Conservation (phyloP, 2,888 invertebrate species). For the Cerastis rubricosa region DNA sequence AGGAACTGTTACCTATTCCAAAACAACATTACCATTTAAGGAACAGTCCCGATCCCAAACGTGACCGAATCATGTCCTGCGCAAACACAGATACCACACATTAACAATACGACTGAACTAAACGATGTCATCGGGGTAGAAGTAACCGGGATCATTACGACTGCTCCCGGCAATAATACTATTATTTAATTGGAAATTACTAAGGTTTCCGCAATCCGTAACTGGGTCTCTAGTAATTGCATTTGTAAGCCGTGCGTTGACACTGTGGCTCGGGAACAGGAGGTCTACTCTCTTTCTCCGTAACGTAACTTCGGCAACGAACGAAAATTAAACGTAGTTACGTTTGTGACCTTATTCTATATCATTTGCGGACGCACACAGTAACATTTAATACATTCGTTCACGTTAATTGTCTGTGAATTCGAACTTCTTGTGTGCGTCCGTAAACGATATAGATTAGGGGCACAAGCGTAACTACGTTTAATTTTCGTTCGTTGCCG, state of each 20-base stretch:
- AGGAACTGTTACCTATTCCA: not conserved
- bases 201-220: conserved; percentile 58
- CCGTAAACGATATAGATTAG: too few species aligned
- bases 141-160: conserved; percentile 13
- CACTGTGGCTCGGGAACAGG: conserved; percentile 6
- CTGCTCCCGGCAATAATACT: conserved; percentile 25
- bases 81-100: conserved; percentile 37
- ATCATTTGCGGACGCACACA: too few species aligned
- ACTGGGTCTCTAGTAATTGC: conserved; percentile 54
- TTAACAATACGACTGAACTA: conserved; percentile 27
- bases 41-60: not conserved
- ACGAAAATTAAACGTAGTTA: too few species aligned
- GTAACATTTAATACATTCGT: too few species aligned
- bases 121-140: not conserved
- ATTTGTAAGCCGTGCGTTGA: conserved; percentile 57
- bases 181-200: conserved; percentile 11
- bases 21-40: conserved; percentile 3
- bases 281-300: too few species aligned
- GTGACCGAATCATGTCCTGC: conserved; percentile 10
- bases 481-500: too few species aligned
- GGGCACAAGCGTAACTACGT: too few species aligned
- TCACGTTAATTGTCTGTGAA: too few species aligned
- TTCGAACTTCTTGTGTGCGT: too few species aligned
- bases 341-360: too few species aligned
- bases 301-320: too few species aligned